Conservation (phyloP, 23 tunicate species). For the Trididemnum clinides region DNA sequence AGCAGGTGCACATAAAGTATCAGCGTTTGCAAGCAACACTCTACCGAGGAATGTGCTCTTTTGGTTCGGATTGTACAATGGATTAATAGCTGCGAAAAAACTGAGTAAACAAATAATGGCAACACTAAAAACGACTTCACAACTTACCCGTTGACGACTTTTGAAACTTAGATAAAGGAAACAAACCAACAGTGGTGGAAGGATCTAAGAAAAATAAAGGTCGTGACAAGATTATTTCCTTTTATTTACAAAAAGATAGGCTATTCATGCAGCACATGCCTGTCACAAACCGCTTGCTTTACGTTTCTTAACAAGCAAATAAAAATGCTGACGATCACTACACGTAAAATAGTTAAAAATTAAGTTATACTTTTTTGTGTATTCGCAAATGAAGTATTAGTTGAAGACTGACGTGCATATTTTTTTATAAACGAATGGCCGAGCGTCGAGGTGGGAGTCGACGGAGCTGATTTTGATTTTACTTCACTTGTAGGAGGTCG, state of each 20-base stretch:
- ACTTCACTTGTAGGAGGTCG: background rate
- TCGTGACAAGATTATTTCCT: too few species aligned
- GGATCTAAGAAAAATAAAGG: too few species aligned
- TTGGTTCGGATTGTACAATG: constrained; percentile 36
- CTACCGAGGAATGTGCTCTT: constrained; percentile 43
- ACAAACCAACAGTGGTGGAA: background rate
- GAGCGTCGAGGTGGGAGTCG: constrained; percentile 41
- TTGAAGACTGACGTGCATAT: constrained; percentile 23
- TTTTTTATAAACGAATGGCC: constrained; percentile 16
- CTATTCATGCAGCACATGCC: too few species aligned
- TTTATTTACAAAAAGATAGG: too few species aligned
- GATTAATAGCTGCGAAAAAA: constrained; percentile 50
- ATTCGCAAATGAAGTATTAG: background rate
- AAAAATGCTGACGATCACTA: too few species aligned
- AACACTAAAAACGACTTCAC: background rate
- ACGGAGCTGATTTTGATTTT: constrained; percentile 43
- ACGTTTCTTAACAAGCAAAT: too few species aligned
- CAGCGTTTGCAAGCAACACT: constrained; percentile 79
- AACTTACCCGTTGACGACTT: constrained; percentile 10
- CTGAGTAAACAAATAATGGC: background rate
- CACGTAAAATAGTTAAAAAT: too few species aligned
- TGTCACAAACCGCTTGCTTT: too few species aligned
- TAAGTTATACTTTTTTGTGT: too few species aligned
- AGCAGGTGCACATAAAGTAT: constrained; percentile 89
- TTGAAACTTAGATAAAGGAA: background rate